Evolutionary conservation across 2,888 invertebrate genomes (phyloP).

Genomic region (Chrysolina oricalcia): DNA sequence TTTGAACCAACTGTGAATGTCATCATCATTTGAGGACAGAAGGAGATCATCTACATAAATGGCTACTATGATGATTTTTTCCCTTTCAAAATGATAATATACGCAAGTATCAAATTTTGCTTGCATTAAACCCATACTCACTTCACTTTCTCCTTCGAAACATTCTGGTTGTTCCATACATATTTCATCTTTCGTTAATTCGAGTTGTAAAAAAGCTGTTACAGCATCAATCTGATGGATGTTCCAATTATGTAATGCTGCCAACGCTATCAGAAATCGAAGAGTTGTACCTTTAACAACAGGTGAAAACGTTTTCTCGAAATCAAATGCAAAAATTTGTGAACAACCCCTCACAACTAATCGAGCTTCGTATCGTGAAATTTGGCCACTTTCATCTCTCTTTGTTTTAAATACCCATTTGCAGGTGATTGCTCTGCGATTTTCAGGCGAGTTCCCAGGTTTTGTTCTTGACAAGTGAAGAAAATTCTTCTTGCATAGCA

Average conservation of each 20-base stretch:
- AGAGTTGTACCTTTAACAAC: slow-evolving; percentile 37
- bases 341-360: slow-evolving; percentile 34
- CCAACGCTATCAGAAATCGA: slow-evolving; percentile 34
- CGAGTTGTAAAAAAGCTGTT: slow-evolving; percentile 19
- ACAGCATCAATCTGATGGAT: slow-evolving; percentile 34
- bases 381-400: slow-evolving; percentile 24
- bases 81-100: background rate
- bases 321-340: slow-evolving; percentile 35
- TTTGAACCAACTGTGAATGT: background rate
- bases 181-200: background rate
- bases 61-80: background rate
- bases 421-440: slow-evolving; percentile 19
- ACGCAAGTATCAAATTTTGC: background rate
- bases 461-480: slow-evolving; percentile 27
- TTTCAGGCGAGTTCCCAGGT: slow-evolving; percentile 35
- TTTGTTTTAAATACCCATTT: slow-evolving; percentile 43
- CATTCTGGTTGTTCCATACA: slow-evolving; percentile 23
- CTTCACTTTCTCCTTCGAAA: background rate
- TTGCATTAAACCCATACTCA: background rate
- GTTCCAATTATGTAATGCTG: slow-evolving; percentile 3
- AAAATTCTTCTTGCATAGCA: too few relatives aligned
- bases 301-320: slow-evolving; percentile 37
- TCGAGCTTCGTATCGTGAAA: slow-evolving; percentile 35
- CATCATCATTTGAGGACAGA: background rate
- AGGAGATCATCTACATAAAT: background rate